Evolutionary conservation across 2,113 vertebrate species (phyloP).

Genomic region (Sprattus sprattus): DNA sequence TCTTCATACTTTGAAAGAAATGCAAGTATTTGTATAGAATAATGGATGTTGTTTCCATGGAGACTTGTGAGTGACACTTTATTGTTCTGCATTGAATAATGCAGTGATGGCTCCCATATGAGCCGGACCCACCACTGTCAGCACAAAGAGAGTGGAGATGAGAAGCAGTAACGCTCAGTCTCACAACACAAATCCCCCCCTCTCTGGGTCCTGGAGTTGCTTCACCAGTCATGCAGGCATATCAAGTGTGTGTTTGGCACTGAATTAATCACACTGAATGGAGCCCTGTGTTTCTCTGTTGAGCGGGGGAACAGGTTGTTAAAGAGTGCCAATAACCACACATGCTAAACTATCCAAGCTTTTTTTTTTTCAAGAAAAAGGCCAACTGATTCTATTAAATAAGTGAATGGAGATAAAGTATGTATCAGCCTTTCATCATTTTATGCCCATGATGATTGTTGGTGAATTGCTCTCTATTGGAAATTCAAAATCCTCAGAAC

Average conservation of each 20-base stretch:
- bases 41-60: not conserved
- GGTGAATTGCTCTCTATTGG: not conserved
- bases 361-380: not conserved
- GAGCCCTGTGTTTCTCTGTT: not conserved
- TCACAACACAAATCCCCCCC: not conserved
- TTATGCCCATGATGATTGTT: not conserved
- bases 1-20: not conserved
- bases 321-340: not conserved
- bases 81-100: not conserved
- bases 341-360: not conserved
- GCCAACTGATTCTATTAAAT: not conserved
- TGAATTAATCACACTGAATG: not conserved
- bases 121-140: not conserved
- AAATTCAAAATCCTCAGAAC: not conserved
- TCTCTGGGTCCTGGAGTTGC: not conserved
- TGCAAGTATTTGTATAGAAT: not conserved
- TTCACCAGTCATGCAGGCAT: not conserved
- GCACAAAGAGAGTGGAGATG: not conserved
- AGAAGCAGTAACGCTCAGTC: not conserved
- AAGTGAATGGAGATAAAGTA: not conserved
- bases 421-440: not conserved
- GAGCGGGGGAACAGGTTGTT: not conserved
- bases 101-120: too few relatives aligned
- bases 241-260: not conserved
- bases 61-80: not conserved